Percentiles rank a stretch among this genome's conserved stretches.
phyloP scores from a whole-genome alignment of 2,113 vertebrate species.

The Sinocyclocheilus anophthalmus region DNA sequence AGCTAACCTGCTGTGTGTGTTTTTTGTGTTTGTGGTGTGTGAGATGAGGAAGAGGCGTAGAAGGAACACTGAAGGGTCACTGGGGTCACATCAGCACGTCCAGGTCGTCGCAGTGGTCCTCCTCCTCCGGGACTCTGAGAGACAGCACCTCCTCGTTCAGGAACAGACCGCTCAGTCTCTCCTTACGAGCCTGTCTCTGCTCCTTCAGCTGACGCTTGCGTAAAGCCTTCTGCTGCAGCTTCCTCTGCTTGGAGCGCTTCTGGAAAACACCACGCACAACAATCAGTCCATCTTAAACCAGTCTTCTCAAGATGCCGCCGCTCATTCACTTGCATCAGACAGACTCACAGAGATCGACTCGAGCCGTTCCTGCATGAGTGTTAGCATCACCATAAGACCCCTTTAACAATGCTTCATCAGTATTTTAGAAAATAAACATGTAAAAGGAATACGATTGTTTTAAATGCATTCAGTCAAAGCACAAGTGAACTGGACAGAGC shows the following conservation, averaged over 20 bases:
- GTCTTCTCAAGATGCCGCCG: no score
- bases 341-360: no score
- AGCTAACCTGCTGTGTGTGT: background rate
- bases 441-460: no score
- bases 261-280: slow-evolving; percentile 56
- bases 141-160: slow-evolving; percentile 97
- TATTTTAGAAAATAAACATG: no score
- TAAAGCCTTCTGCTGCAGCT: slow-evolving; percentile 96
- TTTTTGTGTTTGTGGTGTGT: background rate
- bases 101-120: slow-evolving; percentile 88
- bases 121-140: slow-evolving; percentile 93
- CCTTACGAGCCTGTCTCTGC: slow-evolving; percentile 95
- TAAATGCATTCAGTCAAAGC: no score
- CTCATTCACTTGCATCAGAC: no score
- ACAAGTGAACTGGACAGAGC: no score
- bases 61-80: slow-evolving; percentile 85
- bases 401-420: no score
- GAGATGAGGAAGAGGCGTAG: slow-evolving; percentile 57
- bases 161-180: slow-evolving; percentile 95
- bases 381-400: no score
- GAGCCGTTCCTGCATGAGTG: no score
- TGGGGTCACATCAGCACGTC: slow-evolving; percentile 95
- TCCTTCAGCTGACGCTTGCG: slow-evolving; percentile 97
- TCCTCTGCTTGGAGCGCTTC: slow-evolving; percentile 97
- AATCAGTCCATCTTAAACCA: no score